These are phyloP conservation scores for Blennius ocellaris DNA, from an alignment of 2,113 vertebrate genomes.

Conservation along the genomic window DNA sequence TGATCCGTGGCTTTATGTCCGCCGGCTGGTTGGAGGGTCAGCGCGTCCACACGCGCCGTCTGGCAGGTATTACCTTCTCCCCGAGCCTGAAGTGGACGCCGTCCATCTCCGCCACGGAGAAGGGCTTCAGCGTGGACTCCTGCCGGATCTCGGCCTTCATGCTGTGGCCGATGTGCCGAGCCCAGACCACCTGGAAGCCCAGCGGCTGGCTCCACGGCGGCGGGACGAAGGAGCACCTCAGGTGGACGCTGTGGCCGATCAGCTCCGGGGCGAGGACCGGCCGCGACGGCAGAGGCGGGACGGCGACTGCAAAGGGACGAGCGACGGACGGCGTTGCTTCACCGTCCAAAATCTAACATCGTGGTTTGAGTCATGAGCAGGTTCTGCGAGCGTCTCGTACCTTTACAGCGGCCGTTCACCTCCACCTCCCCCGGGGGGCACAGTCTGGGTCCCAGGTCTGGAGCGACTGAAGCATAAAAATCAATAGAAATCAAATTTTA, in stretches of 20 bases:
- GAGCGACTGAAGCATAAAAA: slow-evolving; percentile 57
- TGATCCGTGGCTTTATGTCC: slow-evolving; percentile 34
- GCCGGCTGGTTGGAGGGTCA: slow-evolving; percentile 13
- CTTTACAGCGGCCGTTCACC: slow-evolving; percentile 76
- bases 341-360: background rate
- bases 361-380: background rate
- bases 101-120: slow-evolving; percentile 79
- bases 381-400: slow-evolving; percentile 39
- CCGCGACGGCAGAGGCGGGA: slow-evolving; percentile 64
- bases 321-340: too few relatives aligned
- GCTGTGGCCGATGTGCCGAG: slow-evolving; percentile 72
- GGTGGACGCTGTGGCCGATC: slow-evolving; percentile 73
- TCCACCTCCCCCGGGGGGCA: slow-evolving; percentile 76
- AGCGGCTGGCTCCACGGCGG: slow-evolving; percentile 23
- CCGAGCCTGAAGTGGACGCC: slow-evolving; percentile 83
- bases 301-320: slow-evolving; percentile 54
- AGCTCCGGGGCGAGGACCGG: slow-evolving; percentile 78
- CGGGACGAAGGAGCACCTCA: slow-evolving; percentile 80
- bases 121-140: slow-evolving; percentile 77
- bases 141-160: slow-evolving; percentile 83
- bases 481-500: too few relatives aligned
- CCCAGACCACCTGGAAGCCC: slow-evolving; percentile 84
- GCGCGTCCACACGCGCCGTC: slow-evolving; percentile 34
- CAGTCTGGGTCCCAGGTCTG: slow-evolving; percentile 69
- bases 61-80: slow-evolving; percentile 83